Conservation (phyloP, 2,888 invertebrate genomes). For the Yponomeuta malinellus region DNA sequence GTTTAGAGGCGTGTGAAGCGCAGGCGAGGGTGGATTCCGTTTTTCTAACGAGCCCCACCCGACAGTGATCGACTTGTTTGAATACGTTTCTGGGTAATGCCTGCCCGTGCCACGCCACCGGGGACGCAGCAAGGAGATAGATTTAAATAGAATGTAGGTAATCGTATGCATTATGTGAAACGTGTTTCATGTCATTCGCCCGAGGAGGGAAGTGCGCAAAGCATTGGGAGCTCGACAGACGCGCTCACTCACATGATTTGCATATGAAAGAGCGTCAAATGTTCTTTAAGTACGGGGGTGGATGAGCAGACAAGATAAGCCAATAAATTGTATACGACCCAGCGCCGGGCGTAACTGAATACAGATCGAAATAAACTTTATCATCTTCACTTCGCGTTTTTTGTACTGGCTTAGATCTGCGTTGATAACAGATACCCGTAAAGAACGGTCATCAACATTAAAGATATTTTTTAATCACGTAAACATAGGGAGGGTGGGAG, state of each 20-base stretch:
- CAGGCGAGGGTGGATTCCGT: slow-evolving; percentile 15
- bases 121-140: neutral
- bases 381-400: neutral
- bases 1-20: neutral
- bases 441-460: too few species aligned
- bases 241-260: slow-evolving; percentile 40
- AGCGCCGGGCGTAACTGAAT: neutral
- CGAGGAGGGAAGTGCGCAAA: slow-evolving; percentile 24
- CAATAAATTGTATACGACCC: slow-evolving; percentile 35
- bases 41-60: neutral
- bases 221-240: slow-evolving; percentile 25
- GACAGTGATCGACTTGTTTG: neutral
- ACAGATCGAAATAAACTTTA: slow-evolving; percentile 12
- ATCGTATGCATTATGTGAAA: slow-evolving; percentile 60
- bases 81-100: neutral
- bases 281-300: slow-evolving; percentile 35
- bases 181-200: slow-evolving; percentile 51
- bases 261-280: slow-evolving; percentile 54
- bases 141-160: slow-evolving; percentile 43
- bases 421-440: too few species aligned
- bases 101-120: neutral
- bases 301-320: slow-evolving; percentile 31
- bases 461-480: too few species aligned
- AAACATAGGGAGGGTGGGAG: too few species aligned
- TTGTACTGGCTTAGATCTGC: neutral